phyloP scores from a whole-genome alignment of 2,797 vertebrate genomes.

The Rachycentron canadum region DNA sequence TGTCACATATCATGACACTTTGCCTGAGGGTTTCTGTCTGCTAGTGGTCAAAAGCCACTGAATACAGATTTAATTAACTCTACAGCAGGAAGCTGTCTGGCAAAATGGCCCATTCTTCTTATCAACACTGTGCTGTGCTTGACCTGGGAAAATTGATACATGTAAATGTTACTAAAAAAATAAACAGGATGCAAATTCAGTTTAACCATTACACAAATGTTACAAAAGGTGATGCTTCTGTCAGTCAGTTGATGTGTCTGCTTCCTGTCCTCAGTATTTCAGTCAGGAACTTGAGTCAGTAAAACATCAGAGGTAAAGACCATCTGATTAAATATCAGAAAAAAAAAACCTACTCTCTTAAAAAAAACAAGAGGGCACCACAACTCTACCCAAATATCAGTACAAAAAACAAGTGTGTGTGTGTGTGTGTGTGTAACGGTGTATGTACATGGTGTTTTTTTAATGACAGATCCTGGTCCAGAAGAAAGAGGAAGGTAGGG shows the following conservation, averaged over 20 bases:
- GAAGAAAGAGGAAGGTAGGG: neutral
- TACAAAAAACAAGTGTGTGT: neutral
- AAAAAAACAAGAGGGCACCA: neutral
- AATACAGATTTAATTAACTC: neutral
- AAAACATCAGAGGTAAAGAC: constrained; percentile 10
- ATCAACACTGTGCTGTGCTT: neutral
- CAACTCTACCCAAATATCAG: neutral
- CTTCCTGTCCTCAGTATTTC: neutral
- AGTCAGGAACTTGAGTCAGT: neutral
- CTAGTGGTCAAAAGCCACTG: neutral
- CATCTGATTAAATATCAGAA: constrained; percentile 5
- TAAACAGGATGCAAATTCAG: neutral
- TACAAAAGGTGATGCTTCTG: neutral
- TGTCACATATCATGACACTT: neutral
- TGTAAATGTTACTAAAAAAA: neutral
- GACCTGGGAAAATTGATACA: neutral
- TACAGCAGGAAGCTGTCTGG: neutral
- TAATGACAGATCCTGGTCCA: constrained; percentile 28
- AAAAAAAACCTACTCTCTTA: too few relatives aligned
- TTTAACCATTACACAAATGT: neutral
- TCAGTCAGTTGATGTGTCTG: neutral
- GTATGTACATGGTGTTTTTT: neutral
- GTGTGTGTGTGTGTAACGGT: neutral
- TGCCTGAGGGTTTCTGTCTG: neutral
- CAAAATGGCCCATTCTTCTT: neutral